phyloP scores from a whole-genome alignment of 2,888 invertebrate species.

The Eristalis intricaria region DNA sequence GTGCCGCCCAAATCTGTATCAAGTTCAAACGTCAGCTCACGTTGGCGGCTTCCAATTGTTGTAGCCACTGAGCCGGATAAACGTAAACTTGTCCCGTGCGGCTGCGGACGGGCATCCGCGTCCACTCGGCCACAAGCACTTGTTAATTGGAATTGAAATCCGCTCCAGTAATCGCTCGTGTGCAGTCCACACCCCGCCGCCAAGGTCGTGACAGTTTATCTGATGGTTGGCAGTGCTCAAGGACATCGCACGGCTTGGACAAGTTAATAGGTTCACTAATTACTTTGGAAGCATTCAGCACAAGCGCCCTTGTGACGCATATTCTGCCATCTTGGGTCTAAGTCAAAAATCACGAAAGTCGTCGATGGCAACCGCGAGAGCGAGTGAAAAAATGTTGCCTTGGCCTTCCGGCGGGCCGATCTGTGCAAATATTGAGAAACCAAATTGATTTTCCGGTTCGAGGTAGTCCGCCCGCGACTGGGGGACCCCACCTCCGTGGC shows the following conservation, averaged over 20 bases:
- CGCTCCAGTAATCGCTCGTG: not conserved
- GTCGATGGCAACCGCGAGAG: not conserved
- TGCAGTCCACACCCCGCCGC: conserved; percentile 53
- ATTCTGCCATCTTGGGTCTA: not conserved
- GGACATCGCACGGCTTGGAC: conserved; percentile 45
- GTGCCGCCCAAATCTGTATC: conserved; percentile 16
- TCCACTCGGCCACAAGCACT: not conserved
- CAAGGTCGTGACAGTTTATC: conserved; percentile 55
- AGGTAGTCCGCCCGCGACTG: not conserved
- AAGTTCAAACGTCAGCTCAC: conserved; percentile 34
- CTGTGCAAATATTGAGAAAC: conserved; percentile 8
- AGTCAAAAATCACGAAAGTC: not conserved
- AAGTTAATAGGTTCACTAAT: conserved; percentile 43
- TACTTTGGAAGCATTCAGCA: conserved; percentile 32
- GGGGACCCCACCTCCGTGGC: not conserved
- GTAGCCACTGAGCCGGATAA: conserved; percentile 18
- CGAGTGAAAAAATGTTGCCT: not conserved
- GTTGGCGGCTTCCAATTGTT: conserved; percentile 19
- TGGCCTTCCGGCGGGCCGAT: not conserved
- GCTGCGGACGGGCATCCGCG: conserved; percentile 8
- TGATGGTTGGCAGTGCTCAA: conserved; percentile 19
- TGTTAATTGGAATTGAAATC: conserved; percentile 33
- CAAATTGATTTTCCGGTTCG: conserved; percentile 26
- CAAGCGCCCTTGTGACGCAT: not conserved
- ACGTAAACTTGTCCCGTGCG: conserved; percentile 25